Evolutionary conservation across 2,797 vertebrate genomes (phyloP), one percentile per base, ranked within the genome.

Genomic region (Chelmon rostratus): DNA sequence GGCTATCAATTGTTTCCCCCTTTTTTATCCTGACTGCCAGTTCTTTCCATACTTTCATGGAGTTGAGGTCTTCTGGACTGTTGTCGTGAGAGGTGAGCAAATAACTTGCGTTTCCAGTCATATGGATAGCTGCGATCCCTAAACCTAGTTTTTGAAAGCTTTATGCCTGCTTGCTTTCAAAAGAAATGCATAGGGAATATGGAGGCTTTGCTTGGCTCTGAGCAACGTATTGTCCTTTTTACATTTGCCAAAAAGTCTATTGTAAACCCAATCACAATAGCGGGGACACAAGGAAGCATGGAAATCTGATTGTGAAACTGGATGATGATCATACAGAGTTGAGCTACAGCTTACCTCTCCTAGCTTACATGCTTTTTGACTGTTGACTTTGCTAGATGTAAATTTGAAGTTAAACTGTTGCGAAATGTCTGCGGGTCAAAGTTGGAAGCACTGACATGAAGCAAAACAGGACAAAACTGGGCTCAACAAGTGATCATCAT

Each of bases 191-290:
- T 8, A 0, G 18, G 42, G 42, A 40, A 62, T 15, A 33, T 21
- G 33, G 10, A 62, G 19, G 33, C 38, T 69, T 74, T 49, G 37
- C 46, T 40, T 25, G 52, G 69, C 61, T 78, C 50, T 50, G 65
- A 73, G 54, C 31, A 65, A 65, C 33, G 78, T 59, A 66, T 35
- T 56, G n/a, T 74, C 59, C 53, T 59, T 66, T 78, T 49, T 38
- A 33, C 50, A 44, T 59, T 40, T 70, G 40, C 81, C 65, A 82
- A 69, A 65, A 31, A 7, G 64, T 37, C 57, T 57, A 33, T 42
- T 62, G 50, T 57, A 73, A 57, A 64, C 38, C 5, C 16, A 40
- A 15, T 31, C 50, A 70, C 75, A 73, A 53, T 47, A 37, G 58
- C 56, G 40, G 47, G 59, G 47, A 69, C 31, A 59, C 38, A 67